These are phyloP conservation scores for Rhynchomys soricoides DNA, from an alignment of 2,113 vertebrate genomes.

Conservation along the genomic window DNA sequence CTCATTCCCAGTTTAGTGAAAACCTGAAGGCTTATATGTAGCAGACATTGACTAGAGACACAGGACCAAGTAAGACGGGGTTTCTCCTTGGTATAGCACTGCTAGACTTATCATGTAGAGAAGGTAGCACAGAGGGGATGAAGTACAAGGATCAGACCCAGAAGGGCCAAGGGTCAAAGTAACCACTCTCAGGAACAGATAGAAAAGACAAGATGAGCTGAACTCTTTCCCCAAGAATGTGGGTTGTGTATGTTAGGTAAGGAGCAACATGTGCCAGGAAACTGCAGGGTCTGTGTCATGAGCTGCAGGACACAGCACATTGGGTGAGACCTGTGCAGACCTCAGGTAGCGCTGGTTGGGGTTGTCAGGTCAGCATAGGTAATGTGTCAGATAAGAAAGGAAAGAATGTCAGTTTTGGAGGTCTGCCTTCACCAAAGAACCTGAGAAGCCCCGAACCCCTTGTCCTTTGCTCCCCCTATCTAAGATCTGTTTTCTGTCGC, in stretches of 20 bases:
- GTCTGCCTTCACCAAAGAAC: constrained; percentile 17
- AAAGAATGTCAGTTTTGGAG: not conserved
- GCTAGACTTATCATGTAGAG: not conserved
- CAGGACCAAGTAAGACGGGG: not conserved
- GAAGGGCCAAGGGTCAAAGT: not conserved
- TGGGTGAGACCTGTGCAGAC: not conserved
- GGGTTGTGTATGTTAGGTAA: not conserved
- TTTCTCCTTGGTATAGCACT: constrained; percentile 45
- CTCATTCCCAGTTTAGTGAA: constrained; percentile 43
- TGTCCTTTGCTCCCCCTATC: constrained; percentile 43
- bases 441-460: not conserved
- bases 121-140: not conserved
- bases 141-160: constrained; percentile 4
- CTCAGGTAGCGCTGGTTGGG: not conserved
- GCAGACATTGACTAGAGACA: not conserved
- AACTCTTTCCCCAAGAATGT: not conserved
- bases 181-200: constrained; percentile 8
- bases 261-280: not conserved
- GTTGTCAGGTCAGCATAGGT: not conserved
- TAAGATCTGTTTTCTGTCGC: constrained; percentile 14
- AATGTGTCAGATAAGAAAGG: not conserved
- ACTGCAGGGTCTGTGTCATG: not conserved
- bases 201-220: not conserved
- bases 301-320: not conserved
- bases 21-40: constrained; percentile 17